These are phyloP conservation scores for Antheraea mylitta DNA, from an alignment of 1,140 invertebrate genomes.

Conservation along the genomic window DNA sequence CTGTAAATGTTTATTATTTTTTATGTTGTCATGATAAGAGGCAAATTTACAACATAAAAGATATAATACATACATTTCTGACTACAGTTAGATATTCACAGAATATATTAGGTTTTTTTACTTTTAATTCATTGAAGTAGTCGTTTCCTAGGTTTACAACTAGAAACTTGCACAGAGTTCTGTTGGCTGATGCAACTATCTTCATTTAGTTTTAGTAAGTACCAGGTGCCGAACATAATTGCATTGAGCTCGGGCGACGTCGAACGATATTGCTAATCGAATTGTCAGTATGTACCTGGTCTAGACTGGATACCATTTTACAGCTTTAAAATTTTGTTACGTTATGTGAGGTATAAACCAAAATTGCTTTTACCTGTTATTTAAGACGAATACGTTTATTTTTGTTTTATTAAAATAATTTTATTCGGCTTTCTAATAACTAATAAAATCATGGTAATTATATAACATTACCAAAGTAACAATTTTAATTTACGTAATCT, in stretches of 20 bases:
- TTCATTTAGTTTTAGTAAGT: slow-evolving; percentile 17
- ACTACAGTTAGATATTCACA: too few species aligned
- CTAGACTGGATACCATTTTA: slow-evolving; percentile 8
- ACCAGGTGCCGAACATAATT: slow-evolving; percentile 38
- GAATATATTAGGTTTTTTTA: background rate
- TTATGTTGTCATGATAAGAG: too few species aligned
- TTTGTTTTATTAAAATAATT: too few species aligned
- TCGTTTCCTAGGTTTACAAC: slow-evolving; percentile 6
- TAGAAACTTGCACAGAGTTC: slow-evolving; percentile 15
- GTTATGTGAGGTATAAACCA: background rate
- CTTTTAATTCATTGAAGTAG: background rate
- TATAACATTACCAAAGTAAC: too few species aligned
- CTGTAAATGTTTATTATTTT: too few species aligned
- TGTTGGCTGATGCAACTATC: background rate
- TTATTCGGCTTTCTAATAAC: too few species aligned
- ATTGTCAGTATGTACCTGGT: slow-evolving; percentile 22
- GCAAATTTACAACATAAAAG: too few species aligned
- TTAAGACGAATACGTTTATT: too few species aligned
- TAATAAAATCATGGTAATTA: too few species aligned
- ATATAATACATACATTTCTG: too few species aligned
- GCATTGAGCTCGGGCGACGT: slow-evolving; percentile 29
- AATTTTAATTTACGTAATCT: too few species aligned
- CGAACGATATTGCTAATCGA: slow-evolving; percentile 40
- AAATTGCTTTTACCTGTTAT: background rate
- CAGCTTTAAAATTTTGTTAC: background rate